Percentiles rank a stretch among this genome's conserved stretches.
Evolutionary conservation across 2,888 invertebrate species (phyloP).

Genomic region (Agonopterix subpropinquella): DNA sequence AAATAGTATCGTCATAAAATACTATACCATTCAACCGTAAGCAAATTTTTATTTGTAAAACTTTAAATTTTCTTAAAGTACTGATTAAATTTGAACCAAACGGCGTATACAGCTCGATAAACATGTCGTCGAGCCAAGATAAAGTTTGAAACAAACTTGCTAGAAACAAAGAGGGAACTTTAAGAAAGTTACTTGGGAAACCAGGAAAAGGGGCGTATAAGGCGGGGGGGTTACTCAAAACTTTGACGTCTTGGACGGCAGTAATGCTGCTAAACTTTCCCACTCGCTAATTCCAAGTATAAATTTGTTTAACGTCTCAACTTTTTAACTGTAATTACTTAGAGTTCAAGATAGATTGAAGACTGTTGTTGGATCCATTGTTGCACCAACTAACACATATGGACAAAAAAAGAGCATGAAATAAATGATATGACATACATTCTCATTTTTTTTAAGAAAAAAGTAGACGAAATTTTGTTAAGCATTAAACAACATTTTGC

Average conservation of each 20-base stretch:
- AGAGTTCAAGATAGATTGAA: conserved; percentile 63
- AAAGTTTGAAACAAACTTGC: conserved; percentile 49
- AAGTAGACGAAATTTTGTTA: too few species aligned
- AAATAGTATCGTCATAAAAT: background rate
- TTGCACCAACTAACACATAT: too few species aligned
- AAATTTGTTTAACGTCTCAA: conserved; percentile 74
- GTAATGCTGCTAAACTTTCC: conserved; percentile 52
- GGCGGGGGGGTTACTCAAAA: conserved; percentile 52
- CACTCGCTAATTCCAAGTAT: conserved; percentile 71
- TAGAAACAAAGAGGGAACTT: conserved; percentile 63
- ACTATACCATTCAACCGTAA: conserved; percentile 1
- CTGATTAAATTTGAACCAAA: background rate
- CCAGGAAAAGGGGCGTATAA: conserved; percentile 33
- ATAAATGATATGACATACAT: too few species aligned
- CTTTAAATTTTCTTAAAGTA: background rate
- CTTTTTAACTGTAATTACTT: conserved; percentile 73
- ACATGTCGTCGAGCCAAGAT: conserved; percentile 48
- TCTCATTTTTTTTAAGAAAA: too few species aligned
- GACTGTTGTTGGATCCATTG: too few species aligned
- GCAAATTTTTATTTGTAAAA: background rate
- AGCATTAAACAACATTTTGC: too few species aligned
- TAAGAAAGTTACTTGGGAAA: conserved; percentile 51
- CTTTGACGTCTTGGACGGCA: conserved; percentile 59
- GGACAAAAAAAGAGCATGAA: too few species aligned
- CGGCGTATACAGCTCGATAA: conserved; percentile 30